phyloP scores from a whole-genome alignment of 1,140 invertebrate genomes.

The Cotesia chilonis region DNA sequence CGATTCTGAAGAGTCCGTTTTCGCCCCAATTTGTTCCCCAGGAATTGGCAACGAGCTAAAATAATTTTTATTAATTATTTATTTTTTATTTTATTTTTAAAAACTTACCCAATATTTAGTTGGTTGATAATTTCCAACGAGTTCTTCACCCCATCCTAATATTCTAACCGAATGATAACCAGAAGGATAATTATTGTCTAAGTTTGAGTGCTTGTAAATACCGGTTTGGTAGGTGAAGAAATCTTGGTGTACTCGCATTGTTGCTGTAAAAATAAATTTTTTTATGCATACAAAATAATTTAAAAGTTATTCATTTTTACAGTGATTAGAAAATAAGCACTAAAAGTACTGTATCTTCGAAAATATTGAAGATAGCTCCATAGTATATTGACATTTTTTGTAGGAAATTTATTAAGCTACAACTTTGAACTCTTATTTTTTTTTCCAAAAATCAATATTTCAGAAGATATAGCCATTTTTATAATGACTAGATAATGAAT shows the following conservation, averaged over 20 bases:
- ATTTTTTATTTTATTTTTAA: not conserved
- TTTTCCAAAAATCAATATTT: too few species aligned
- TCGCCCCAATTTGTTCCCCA: slow-evolving; percentile 93
- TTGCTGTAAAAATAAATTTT: slow-evolving; percentile 70
- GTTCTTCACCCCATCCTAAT: slow-evolving; percentile 89
- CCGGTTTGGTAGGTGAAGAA: slow-evolving; percentile 89
- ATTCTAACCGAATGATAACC: slow-evolving; percentile 92
- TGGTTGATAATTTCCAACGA: slow-evolving; percentile 58
- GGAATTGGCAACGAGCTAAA: slow-evolving; percentile 86
- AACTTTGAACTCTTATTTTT: too few species aligned
- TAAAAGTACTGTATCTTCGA: too few species aligned
- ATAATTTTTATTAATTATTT: not conserved
- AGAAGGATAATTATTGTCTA: slow-evolving; percentile 66
- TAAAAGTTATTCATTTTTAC: too few species aligned
- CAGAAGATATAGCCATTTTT: too few species aligned
- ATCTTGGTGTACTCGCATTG: slow-evolving; percentile 87
- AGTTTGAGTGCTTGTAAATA: slow-evolving; percentile 77
- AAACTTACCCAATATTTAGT: slow-evolving; percentile 88
- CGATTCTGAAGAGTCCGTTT: slow-evolving; percentile 83
- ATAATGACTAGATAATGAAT: too few species aligned
- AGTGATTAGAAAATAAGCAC: too few species aligned
- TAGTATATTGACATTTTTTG: too few species aligned
- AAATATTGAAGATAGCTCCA: too few species aligned
- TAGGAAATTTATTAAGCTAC: too few species aligned
- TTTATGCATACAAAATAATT: not conserved